Conservation (phyloP, 1,140 invertebrate species). For the Lepeophtheirus salmonis region DNA sequence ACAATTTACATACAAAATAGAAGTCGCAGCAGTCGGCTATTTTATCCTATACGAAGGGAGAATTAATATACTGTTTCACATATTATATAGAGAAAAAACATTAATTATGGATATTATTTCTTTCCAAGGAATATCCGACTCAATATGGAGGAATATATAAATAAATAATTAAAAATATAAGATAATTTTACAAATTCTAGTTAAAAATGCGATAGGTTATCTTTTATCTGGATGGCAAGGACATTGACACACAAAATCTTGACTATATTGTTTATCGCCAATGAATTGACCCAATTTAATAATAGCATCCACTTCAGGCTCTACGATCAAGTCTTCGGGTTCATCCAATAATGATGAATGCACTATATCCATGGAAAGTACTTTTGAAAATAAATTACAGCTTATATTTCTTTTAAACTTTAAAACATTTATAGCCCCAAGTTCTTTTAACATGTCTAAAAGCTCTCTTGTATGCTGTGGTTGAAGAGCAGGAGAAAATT, state of each 20-base stretch:
- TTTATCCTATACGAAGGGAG: too few relatives aligned
- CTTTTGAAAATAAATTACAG: background rate
- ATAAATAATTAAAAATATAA: too few relatives aligned
- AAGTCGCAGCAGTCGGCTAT: too few relatives aligned
- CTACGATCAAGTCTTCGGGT: slow-evolving; percentile 30
- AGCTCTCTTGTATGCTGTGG: slow-evolving; percentile 28
- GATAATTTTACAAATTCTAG: too few relatives aligned
- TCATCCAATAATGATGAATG: slow-evolving; percentile 18
- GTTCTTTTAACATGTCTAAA: slow-evolving; percentile 29
- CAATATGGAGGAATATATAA: too few relatives aligned
- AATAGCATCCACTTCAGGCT: slow-evolving; percentile 32
- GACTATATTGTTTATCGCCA: slow-evolving; percentile 34
- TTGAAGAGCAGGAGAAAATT: slow-evolving; percentile 25
- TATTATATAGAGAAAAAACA: too few relatives aligned
- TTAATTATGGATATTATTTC: too few relatives aligned
- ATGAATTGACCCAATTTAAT: slow-evolving; percentile 37
- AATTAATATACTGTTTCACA: too few relatives aligned
- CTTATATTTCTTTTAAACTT: background rate
- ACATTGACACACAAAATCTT: slow-evolving; percentile 28
- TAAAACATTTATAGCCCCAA: slow-evolving; percentile 26
- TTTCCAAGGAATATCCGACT: too few relatives aligned
- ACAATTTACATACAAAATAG: too few relatives aligned
- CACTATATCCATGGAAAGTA: background rate
- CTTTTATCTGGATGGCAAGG: slow-evolving; percentile 17
- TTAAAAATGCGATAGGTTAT: too few relatives aligned